phyloP scores from a whole-genome alignment of 2,797 vertebrate genomes.

The Diplodus puntazzo region DNA sequence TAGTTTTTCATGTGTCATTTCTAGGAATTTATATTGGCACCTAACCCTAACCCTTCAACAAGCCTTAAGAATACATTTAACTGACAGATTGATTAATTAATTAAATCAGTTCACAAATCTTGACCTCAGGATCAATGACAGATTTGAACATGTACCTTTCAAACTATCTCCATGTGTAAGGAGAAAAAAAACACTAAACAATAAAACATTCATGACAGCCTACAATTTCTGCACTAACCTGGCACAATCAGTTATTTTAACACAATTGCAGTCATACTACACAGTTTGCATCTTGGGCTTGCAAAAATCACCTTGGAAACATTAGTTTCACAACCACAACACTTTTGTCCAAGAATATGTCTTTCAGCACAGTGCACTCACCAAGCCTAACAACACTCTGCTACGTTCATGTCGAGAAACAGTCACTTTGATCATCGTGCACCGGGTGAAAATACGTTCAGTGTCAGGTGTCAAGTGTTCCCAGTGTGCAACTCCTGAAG shows the following conservation, averaged over 20 bases:
- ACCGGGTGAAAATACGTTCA: too few relatives aligned
- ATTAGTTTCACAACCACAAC: background rate
- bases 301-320: background rate
- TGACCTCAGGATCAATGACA: constrained; percentile 5
- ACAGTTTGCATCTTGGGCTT: background rate
- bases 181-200: too few relatives aligned
- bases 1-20: too few relatives aligned
- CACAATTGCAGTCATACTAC: too few relatives aligned
- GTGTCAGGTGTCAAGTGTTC: background rate
- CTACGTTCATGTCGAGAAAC: too few relatives aligned
- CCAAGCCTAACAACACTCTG: background rate
- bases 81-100: constrained; percentile 22
- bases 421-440: background rate
- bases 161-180: background rate
- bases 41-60: too few relatives aligned
- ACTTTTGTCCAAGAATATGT: background rate
- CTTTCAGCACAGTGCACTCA: background rate
- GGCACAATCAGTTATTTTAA: background rate
- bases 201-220: background rate
- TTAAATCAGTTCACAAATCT: constrained; percentile 34
- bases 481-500: background rate
- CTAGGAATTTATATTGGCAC: constrained; percentile 9
- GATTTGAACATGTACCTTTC: constrained; percentile 16
- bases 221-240: background rate
- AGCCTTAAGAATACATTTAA: constrained; percentile 22